Evolutionary conservation across 2,888 invertebrate genomes (phyloP).

Genomic region (Anodontia alba): DNA sequence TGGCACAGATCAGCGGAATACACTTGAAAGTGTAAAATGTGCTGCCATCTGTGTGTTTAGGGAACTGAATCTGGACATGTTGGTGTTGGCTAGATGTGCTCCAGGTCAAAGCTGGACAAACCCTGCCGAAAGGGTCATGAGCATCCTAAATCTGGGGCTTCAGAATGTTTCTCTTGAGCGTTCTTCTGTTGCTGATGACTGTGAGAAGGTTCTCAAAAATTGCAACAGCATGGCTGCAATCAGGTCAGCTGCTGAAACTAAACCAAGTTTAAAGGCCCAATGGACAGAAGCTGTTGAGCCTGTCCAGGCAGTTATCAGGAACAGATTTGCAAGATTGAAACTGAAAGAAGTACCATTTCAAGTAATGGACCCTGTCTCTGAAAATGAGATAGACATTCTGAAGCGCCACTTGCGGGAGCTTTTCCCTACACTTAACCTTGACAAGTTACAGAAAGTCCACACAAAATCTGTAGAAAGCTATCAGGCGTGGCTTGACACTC

Average conservation of each 20-base stretch:
- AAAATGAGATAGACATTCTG: too few species aligned
- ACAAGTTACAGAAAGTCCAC: too few species aligned
- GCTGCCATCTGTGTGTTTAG: constrained; percentile 48
- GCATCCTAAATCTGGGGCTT: constrained; percentile 41
- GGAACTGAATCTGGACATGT: constrained; percentile 49
- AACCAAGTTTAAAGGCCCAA: constrained; percentile 2
- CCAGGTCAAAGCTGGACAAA: too few species aligned
- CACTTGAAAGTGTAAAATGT: constrained; percentile 48
- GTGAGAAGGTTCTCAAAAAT: constrained; percentile 10
- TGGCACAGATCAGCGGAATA: too few species aligned
- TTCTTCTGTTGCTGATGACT: background rate
- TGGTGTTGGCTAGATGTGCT: constrained; percentile 44
- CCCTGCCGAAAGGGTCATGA: constrained; percentile 53
- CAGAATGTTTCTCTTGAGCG: constrained; percentile 32
- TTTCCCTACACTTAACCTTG: too few species aligned
- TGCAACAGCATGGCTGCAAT: constrained; percentile 28
- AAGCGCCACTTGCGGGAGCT: too few species aligned
- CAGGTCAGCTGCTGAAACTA: background rate
- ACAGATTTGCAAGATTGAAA: too few species aligned
- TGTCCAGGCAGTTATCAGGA: constrained; percentile 2
- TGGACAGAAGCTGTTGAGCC: constrained; percentile 32
- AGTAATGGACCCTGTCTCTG: too few species aligned
- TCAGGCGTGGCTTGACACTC: too few species aligned
- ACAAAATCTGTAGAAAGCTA: too few species aligned
- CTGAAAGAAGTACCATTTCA: too few species aligned